Conservation (phyloP, 2,888 invertebrate species). For the Stenichneumon culpator region DNA sequence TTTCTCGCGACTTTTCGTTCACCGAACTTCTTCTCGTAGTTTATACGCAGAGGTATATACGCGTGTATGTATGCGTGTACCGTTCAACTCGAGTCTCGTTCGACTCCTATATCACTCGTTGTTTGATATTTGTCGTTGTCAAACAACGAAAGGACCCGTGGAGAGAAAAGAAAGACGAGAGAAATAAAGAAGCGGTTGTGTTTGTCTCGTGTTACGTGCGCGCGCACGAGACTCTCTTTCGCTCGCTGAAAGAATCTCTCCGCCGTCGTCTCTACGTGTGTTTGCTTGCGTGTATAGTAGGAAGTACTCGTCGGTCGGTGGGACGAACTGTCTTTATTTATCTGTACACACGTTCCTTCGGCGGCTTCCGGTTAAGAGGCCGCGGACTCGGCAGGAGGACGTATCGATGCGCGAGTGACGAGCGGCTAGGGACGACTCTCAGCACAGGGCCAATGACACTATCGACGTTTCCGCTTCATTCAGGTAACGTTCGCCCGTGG, state of each 20-base stretch:
- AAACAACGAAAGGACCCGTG: slow-evolving; percentile 48
- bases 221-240: slow-evolving; percentile 27
- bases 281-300: slow-evolving; percentile 30
- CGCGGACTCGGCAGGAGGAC: slow-evolving; percentile 9
- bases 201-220: slow-evolving; percentile 50
- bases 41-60: slow-evolving; percentile 1
- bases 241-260: not conserved
- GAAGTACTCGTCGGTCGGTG: slow-evolving; percentile 34
- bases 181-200: slow-evolving; percentile 32
- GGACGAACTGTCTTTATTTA: slow-evolving; percentile 34
- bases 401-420: slow-evolving; percentile 7
- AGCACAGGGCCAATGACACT: not conserved
- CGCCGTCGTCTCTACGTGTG: not conserved
- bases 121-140: slow-evolving; percentile 66
- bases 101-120: slow-evolving; percentile 18
- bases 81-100: slow-evolving; percentile 44
- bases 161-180: slow-evolving; percentile 26
- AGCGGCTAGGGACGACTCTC: not conserved
- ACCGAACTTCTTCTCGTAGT: not conserved
- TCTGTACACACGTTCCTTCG: slow-evolving; percentile 40
- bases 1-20: slow-evolving; percentile 43
- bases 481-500: not conserved
- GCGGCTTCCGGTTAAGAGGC: slow-evolving; percentile 59
- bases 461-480: not conserved
- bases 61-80: not conserved